Evolutionary conservation across 2,888 invertebrate genomes (phyloP).

Genomic region (Gryllus longicercus): DNA sequence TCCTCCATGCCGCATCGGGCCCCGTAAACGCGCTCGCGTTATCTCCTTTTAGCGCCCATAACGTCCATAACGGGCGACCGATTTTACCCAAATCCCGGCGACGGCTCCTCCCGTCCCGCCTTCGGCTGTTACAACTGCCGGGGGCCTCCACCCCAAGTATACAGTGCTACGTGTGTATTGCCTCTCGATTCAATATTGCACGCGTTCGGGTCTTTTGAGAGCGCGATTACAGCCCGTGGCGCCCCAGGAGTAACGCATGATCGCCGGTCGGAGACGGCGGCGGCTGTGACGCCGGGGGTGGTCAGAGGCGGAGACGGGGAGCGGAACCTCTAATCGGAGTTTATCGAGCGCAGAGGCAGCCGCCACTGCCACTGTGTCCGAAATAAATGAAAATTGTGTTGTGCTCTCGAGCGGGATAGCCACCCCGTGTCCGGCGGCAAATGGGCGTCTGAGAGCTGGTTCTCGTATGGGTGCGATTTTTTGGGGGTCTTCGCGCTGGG

Average conservation of each 20-base stretch:
- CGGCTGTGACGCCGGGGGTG: neutral
- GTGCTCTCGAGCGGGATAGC: neutral
- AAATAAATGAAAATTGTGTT: neutral
- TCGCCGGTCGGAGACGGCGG: neutral
- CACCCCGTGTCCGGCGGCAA: neutral
- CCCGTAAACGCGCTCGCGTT: too few species aligned
- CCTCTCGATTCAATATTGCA: conserved; percentile 1
- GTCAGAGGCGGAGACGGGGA: too few species aligned
- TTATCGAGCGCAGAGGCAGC: too few species aligned
- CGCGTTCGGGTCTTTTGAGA: neutral
- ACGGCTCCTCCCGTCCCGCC: neutral
- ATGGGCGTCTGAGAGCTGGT: too few species aligned
- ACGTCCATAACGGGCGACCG: neutral
- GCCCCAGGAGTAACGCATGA: neutral
- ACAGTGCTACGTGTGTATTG: neutral
- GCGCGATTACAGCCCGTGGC: neutral
- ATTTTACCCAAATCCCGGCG: neutral
- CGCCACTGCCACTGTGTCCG: neutral
- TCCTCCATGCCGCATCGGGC: too few species aligned
- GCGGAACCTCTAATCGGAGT: too few species aligned
- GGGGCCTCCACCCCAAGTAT: neutral
- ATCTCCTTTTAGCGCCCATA: too few species aligned
- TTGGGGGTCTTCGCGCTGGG: too few species aligned
- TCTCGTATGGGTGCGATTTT: too few species aligned
- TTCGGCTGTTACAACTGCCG: neutral